Base-by-base conservation (phyloP, 2,113 vertebrate species). In the Nannospalax galili region DNA sequence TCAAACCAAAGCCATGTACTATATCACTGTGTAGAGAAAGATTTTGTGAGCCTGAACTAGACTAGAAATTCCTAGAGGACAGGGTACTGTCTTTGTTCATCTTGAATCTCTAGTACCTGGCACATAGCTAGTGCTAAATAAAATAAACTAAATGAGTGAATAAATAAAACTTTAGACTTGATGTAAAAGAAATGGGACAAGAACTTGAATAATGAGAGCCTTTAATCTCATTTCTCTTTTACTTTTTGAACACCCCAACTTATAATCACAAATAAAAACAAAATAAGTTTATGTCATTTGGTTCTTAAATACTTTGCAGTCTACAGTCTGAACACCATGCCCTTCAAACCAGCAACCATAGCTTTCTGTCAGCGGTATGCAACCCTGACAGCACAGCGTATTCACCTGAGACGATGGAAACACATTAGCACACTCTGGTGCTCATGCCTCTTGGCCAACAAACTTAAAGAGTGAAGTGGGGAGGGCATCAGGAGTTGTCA, bases 221-320 rank as follows among this genome's bases (percentile, higher is more conserved):
- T 82, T 86, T 30, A 65, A 60, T 58, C 11, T 15, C 73, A 48
- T 48, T 75, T 75, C 40, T 48, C 45, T 28, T 82, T 37, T 58
- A 58, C 32, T 82, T 72, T 32, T 35, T 93, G n/a, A 22, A 92
- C 16, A 48, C n/a, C 22, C 17, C 20, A 65, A 48, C 73, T 93
- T 87, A 15, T 20, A 90, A 65, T 85, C 30, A 77, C 15, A 82
- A 89, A 82, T 72, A 17, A 85, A 88, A 84, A 91, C 60, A 91
- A 81, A 91, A 85, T 9, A 89, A 80, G 69, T 70, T 69, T 45
- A 37, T 37, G n/a, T 45, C 9, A 94, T 86, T 86, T 81, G 40
- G 22, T 77, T 70, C 86, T 75, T 35, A 90, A 93, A 82, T 37
- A 78, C 37, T 60, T 67, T 56, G 12, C 16, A 32, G 52, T 64